Percentiles rank a stretch among this genome's conserved stretches.
phyloP scores from a whole-genome alignment of 2,888 invertebrate species.

The Eilema griseolum region DNA sequence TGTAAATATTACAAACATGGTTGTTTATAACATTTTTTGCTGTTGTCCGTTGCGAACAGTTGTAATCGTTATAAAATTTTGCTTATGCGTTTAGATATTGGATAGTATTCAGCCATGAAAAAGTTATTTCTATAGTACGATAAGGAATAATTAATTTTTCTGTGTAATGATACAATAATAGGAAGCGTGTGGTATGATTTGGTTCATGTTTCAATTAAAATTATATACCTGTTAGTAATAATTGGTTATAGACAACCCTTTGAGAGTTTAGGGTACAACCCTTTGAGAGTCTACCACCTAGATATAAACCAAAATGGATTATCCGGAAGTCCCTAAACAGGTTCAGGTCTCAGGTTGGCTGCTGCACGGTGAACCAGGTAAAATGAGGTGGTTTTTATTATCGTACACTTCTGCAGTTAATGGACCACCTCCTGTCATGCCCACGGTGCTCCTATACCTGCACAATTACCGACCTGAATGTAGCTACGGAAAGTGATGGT shows the following conservation, averaged over 20 bases:
- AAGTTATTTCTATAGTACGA: slow-evolving; percentile 49
- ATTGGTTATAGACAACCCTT: not conserved
- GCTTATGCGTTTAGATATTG: slow-evolving; percentile 22
- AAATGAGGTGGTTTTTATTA: too few relatives aligned
- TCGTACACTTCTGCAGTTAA: too few relatives aligned
- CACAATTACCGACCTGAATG: too few relatives aligned
- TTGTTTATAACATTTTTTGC: slow-evolving; percentile 40
- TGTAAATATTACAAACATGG: slow-evolving; percentile 52
- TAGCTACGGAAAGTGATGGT: too few relatives aligned
- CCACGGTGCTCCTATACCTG: too few relatives aligned
- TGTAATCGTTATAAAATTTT: slow-evolving; percentile 1
- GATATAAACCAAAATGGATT: too few relatives aligned
- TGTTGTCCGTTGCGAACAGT: slow-evolving; percentile 9
- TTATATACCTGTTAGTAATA: not conserved
- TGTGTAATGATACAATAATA: slow-evolving; percentile 11
- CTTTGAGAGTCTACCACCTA: too few relatives aligned
- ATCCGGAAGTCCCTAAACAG: too few relatives aligned
- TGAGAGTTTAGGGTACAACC: too few relatives aligned
- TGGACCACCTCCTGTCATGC: too few relatives aligned
- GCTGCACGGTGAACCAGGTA: too few relatives aligned
- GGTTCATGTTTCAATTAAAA: slow-evolving; percentile 14
- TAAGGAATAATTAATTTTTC: slow-evolving; percentile 44
- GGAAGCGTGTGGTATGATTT: slow-evolving; percentile 12
- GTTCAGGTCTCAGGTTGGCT: too few relatives aligned
- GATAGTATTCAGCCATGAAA: slow-evolving; percentile 43